These are phyloP conservation scores for Huso huso DNA, from an alignment of 2,797 vertebrate species.

Conservation along the genomic window DNA sequence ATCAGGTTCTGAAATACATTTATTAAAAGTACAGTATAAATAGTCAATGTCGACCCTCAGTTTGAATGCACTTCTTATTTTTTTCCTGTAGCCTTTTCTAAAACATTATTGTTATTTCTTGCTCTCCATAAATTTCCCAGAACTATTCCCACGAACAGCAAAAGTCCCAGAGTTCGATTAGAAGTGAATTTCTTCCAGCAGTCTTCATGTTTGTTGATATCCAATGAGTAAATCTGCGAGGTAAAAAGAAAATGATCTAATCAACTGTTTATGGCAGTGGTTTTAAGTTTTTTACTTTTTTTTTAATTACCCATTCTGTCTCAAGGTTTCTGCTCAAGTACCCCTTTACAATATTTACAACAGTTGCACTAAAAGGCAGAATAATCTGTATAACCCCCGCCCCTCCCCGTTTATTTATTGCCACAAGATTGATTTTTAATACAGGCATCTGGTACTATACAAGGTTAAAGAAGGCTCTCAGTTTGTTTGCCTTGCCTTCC, in stretches of 20 bases:
- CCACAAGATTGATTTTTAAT: too few species aligned
- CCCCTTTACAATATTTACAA: too few species aligned
- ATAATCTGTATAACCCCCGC: neutral
- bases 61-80: neutral
- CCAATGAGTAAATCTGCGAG: constrained; percentile 76
- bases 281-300: neutral
- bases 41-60: too few species aligned
- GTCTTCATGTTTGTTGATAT: constrained; percentile 80
- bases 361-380: neutral
- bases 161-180: constrained; percentile 78
- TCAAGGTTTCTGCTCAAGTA: too few species aligned
- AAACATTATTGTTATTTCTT: constrained; percentile 38
- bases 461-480: too few species aligned
- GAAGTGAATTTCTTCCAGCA: constrained; percentile 93
- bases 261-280: neutral
- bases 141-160: constrained; percentile 80
- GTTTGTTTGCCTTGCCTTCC: too few species aligned
- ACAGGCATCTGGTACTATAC: too few species aligned
- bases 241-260: constrained; percentile 8
- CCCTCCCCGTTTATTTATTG: neutral
- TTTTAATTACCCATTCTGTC: neutral
- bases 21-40: too few species aligned
- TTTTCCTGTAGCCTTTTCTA: constrained; percentile 27
- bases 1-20: too few species aligned
- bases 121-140: constrained; percentile 78